These are phyloP conservation scores for Tetraodon nigroviridis DNA, from an alignment of 2,113 vertebrate genomes.

Conservation along the genomic window DNA sequence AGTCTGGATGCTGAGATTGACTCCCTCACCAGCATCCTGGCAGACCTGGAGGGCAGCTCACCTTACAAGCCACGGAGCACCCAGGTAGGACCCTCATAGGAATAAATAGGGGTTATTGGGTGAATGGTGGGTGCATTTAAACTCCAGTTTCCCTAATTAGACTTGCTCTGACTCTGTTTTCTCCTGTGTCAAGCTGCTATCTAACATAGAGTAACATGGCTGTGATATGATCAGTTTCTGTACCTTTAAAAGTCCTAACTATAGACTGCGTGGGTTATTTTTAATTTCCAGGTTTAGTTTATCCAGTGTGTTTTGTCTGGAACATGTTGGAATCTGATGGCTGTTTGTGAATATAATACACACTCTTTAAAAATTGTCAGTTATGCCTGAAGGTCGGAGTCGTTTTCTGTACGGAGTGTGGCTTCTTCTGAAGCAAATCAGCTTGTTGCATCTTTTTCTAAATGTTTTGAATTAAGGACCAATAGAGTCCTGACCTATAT, in stretches of 20 bases:
- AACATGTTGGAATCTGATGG: neutral
- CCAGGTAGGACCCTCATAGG: slow-evolving; percentile 71
- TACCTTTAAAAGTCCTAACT: neutral
- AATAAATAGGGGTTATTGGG: too few species aligned
- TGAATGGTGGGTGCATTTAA: too few species aligned
- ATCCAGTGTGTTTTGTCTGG: neutral
- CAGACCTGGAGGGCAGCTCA: slow-evolving; percentile 94
- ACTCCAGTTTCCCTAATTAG: too few species aligned
- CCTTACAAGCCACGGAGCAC: slow-evolving; percentile 86
- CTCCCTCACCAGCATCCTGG: slow-evolving; percentile 94
- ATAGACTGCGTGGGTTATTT: neutral
- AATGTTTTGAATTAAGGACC: slow-evolving; percentile 55
- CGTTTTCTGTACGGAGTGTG: too few species aligned
- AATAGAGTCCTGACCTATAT: slow-evolving; percentile 73
- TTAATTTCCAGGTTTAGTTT: neutral
- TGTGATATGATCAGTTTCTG: too few species aligned
- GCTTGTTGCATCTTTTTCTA: slow-evolving; percentile 49
- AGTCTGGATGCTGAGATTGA: slow-evolving; percentile 97
- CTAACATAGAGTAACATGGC: too few species aligned
- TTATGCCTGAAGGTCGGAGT: too few species aligned
- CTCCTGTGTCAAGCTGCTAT: too few species aligned
- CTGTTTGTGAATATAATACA: neutral
- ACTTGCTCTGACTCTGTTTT: too few species aligned
- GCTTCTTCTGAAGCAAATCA: too few species aligned
- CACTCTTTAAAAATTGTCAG: too few species aligned